These are phyloP conservation scores for Malurus elegans DNA, from an alignment of 2,113 vertebrate genomes.

Conservation along the genomic window DNA sequence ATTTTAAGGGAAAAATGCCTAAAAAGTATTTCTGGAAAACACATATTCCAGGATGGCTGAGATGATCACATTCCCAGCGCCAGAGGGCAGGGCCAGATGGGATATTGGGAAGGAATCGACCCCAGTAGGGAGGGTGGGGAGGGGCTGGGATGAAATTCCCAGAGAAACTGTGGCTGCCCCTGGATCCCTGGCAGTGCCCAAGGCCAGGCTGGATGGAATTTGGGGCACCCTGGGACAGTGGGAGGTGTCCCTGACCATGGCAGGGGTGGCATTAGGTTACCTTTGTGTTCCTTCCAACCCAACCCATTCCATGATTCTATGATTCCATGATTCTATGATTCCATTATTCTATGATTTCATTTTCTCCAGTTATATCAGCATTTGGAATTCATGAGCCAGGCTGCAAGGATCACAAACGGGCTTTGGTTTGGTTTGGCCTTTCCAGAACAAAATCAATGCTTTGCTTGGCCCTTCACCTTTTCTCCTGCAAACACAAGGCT, in stretches of 20 bases:
- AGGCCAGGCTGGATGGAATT: not conserved
- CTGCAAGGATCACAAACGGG: not conserved
- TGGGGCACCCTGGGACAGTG: not conserved
- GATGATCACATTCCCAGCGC: not conserved
- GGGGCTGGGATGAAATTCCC: not conserved
- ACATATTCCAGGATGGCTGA: fast-evolving
- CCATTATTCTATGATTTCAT: not conserved
- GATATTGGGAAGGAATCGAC: fast-evolving
- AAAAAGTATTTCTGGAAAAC: not conserved
- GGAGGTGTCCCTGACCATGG: not conserved
- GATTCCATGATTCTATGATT: not conserved
- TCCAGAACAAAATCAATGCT: not conserved
- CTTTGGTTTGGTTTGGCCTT: not conserved
- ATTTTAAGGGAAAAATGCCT: not conserved
- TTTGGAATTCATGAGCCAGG: not conserved
- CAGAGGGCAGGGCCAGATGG: not conserved
- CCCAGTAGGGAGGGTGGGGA: not conserved
- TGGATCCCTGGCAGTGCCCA: not conserved
- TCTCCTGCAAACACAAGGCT: not conserved
- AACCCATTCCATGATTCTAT: not conserved
- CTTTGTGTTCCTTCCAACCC: not conserved
- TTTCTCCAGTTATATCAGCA: not conserved
- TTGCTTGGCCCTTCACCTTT: not conserved
- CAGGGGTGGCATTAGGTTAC: fast-evolving
- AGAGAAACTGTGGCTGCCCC: not conserved